Evolutionary conservation across 1,140 invertebrate genomes (phyloP).

Genomic region (Drosophila bocki): DNA sequence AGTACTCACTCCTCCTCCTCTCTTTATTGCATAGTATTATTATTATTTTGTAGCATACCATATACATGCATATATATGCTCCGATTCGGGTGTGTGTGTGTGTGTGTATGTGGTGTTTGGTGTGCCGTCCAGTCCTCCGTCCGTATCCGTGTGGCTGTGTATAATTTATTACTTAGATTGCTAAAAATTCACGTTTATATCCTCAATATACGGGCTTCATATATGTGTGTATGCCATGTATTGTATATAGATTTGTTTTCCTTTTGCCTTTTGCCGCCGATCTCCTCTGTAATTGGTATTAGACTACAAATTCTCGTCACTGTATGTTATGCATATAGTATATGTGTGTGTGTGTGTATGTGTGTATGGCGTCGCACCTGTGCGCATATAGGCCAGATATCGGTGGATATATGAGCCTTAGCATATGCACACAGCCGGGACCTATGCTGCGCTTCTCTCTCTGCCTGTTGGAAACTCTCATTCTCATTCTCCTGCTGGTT

Average conservation of each 20-base stretch:
- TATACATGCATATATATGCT: constrained; percentile 27
- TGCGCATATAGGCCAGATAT: constrained; percentile 21
- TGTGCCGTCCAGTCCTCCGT: constrained; percentile 24
- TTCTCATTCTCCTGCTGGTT: constrained; percentile 1
- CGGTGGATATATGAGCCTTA: constrained; percentile 14
- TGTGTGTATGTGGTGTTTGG: constrained; percentile 14
- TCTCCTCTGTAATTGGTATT: constrained; percentile 51
- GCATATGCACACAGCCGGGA: constrained; percentile 29
- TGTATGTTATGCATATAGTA: constrained; percentile 49
- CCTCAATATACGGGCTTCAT: constrained; percentile 75
- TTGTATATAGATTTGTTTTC: constrained; percentile 65
- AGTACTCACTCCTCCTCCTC: constrained; percentile 53
- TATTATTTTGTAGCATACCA: constrained; percentile 50
- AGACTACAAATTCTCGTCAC: constrained; percentile 65
- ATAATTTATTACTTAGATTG: constrained; percentile 70
- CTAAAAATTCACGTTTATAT: constrained; percentile 84
- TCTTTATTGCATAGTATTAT: constrained; percentile 63
- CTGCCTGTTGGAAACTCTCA: constrained; percentile 15
- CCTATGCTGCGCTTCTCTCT: constrained; percentile 46
- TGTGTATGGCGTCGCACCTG: constrained; percentile 35
- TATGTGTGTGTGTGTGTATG: constrained; percentile 24
- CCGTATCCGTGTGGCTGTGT: constrained; percentile 35
- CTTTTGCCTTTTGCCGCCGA: background rate
- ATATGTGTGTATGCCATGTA: constrained; percentile 72
- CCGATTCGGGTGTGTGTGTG: constrained; percentile 9